Evolutionary conservation across 2,113 vertebrate species (phyloP), one percentile per base, ranked within the genome.

Genomic region (Eupsittula cactorum): DNA sequence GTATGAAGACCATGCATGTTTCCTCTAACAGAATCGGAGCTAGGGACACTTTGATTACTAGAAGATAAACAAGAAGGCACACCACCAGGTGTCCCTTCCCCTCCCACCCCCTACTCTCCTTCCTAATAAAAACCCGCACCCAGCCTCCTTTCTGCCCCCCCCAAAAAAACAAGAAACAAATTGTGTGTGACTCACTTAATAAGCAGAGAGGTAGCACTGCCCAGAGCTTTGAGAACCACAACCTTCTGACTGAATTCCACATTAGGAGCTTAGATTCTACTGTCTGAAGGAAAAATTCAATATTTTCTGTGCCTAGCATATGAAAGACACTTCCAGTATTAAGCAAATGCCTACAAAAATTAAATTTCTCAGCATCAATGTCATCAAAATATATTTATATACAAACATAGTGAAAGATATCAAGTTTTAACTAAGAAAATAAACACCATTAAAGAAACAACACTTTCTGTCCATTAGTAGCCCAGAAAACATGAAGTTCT

Each of bases 131-230:
- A 50, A 27, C n/a, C 6, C 1, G 1, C 11, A 44, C 7, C 8
- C 18, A 41, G 7, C 5, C 10, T 39, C 5, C 6, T 15, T 25
- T 31, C 5, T 9, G 21, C 10, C 15, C 11, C 18, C 18, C 2
- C 2, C 2, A 24, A 29, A 47, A 76, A 16, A 8, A 0, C 6
- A 64, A 49, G 16, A 50, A 67, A 47, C 71, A 44, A 31, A 0
- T 3, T 33, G 5, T 17, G 2, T 53, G 37, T 55, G 50, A 29
- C 37, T 83, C 47, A 52, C 14, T 1, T 0, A 85, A 67, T 39
- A 85, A 84, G 50, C 18, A 78, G 15, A 86, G 76, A 59, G 5
- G 21, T 9, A 63, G 8, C 25, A 28, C 6, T 41, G 16, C 6
- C 19, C 44, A 55, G 41, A 79, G 7, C 33, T 60, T 73, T 55